Conservation (phyloP, 2,888 invertebrate genomes). For the Erebia epiphron region DNA sequence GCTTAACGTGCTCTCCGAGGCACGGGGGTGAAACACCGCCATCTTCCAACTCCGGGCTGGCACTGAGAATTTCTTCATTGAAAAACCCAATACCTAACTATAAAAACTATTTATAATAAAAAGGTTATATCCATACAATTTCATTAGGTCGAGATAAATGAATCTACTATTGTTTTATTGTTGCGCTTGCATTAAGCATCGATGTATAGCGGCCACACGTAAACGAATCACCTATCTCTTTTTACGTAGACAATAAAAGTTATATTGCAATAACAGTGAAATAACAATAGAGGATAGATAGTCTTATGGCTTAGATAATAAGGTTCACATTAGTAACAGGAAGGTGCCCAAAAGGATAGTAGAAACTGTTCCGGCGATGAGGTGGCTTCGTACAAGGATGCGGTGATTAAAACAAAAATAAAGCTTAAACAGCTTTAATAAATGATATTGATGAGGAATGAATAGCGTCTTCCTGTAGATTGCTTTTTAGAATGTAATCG, state of each 20-base stretch:
- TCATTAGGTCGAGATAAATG: constrained; percentile 37
- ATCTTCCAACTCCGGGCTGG: too few relatives aligned
- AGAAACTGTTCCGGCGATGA: constrained; percentile 36
- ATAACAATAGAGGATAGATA: constrained; percentile 9
- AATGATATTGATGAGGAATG: constrained; percentile 25
- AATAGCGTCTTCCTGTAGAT: constrained; percentile 5
- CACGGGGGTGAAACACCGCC: too few relatives aligned
- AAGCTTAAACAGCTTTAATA: constrained; percentile 25
- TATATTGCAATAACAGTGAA: constrained; percentile 15
- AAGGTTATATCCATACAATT: constrained; percentile 48
- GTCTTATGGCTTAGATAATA: constrained; percentile 15
- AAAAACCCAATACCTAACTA: too few relatives aligned
- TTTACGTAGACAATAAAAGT: constrained; percentile 5
- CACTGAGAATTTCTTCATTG: too few relatives aligned
- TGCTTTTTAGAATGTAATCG: neutral
- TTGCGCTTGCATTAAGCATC: constrained; percentile 55
- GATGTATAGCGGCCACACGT: constrained; percentile 44
- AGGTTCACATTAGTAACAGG: constrained; percentile 19
- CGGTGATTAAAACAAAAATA: constrained; percentile 31
- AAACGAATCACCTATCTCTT: constrained; percentile 28
- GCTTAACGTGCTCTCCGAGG: too few relatives aligned
- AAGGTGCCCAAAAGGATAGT: constrained; percentile 6
- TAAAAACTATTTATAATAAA: too few relatives aligned
- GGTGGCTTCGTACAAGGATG: constrained; percentile 37
- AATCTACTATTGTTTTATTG: constrained; percentile 63